These are phyloP conservation scores for Avahi laniger DNA, from an alignment of 2,797 vertebrate genomes.

Conservation along the genomic window DNA sequence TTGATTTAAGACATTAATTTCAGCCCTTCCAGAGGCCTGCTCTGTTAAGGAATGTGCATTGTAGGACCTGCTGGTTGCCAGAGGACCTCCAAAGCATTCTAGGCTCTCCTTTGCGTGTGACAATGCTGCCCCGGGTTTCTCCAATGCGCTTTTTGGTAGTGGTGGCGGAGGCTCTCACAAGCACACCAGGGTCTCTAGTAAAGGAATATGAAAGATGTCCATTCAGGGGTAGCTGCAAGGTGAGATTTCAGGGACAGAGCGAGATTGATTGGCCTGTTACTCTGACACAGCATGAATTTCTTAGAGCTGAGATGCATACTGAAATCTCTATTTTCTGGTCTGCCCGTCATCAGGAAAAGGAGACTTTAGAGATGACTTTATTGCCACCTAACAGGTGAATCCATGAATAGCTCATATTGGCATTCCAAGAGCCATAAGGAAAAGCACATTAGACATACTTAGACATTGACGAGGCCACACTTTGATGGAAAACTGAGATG, in stretches of 20 bases:
- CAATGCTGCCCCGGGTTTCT: rapidly evolving
- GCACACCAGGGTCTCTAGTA: not conserved
- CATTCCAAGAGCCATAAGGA: not conserved
- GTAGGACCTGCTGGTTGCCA: not conserved
- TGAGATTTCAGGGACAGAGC: not conserved
- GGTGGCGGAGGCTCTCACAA: not conserved
- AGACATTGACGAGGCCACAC: not conserved
- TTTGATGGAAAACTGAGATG: not conserved
- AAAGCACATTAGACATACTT: not conserved
- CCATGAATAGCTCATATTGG: not conserved
- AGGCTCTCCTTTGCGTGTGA: not conserved
- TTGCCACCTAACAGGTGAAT: not conserved
- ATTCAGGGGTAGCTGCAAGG: no score
- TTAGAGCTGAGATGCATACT: not conserved
- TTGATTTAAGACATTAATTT: conserved; percentile 18
- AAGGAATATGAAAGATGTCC: not conserved
- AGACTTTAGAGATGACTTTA: not conserved
- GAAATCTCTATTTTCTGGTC: not conserved
- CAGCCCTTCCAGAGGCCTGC: not conserved
- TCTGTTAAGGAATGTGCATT: not conserved
- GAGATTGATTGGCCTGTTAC: not conserved
- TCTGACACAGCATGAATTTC: not conserved
- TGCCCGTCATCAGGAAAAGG: not conserved
- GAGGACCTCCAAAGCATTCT: not conserved
- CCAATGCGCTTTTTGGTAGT: not conserved